Base-by-base conservation (phyloP, 2,113 vertebrate genomes). In the Passer domesticus region DNA sequence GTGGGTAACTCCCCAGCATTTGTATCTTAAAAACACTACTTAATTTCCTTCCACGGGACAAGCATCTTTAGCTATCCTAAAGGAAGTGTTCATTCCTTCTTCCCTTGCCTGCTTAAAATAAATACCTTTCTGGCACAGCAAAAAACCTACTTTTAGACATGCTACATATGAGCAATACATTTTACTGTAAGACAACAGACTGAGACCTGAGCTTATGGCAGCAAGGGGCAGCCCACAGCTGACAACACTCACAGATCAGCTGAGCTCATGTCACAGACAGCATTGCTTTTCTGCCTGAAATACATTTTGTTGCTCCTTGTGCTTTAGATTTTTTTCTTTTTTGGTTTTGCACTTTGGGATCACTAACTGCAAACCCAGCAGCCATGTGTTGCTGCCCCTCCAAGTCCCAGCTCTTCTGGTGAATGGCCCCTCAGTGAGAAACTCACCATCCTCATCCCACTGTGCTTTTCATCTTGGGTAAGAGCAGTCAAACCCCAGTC, bases 401-500 rank as follows among this genome's bases (percentile, higher is more conserved):
- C 7, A 69, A 66, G 46, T 35, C 67, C 21, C 37, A 52, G 23
- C 16, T 68, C 12, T 28, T 63, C 21, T 39, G 7, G 17, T 7
- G 2, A 22, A 28, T 2, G 1, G 11, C 5, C 27, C 46, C 31
- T 58, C 37, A 31, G n/a, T 0, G 1, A 89, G 46, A n/a, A 11
- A 39, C 22, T 77, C 63, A 30, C 11, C 0, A 1, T 18, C 20
- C 9, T 25, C 22, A n/a, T 23, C 25, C 53, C 75, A 31, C 27
- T 14, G 7, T 35, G 28, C 9, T 77, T 86, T 73, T 76, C 39
- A 50, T 8, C 15, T 39, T 6, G 21, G 14, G 3, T 31, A 83
- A 37, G 13, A 68, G 35, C 35, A 76, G 39, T 41, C 31, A 16
- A 24, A 73, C 15, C 13, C 20, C 41, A 53, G 44, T 14, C 37